These are phyloP conservation scores for Caenorhabditis panamensis DNA, from an alignment of 2,888 invertebrate genomes.

Conservation along the genomic window DNA sequence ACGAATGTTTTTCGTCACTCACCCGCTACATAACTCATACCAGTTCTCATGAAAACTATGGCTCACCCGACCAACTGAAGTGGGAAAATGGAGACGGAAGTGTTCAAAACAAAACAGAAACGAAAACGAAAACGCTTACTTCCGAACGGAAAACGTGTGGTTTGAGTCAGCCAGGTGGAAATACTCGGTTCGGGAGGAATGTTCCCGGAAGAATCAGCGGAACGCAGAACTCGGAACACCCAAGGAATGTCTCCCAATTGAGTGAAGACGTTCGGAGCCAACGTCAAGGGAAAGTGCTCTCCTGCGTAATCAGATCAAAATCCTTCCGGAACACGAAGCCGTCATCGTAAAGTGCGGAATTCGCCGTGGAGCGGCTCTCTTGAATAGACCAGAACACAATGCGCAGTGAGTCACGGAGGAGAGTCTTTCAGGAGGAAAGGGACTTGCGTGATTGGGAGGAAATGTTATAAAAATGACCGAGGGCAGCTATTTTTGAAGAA, in stretches of 20 bases:
- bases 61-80: not conserved
- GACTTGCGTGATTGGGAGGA: not conserved
- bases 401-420: not conserved
- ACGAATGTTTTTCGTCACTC: too few relatives aligned
- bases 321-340: not conserved
- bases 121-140: not conserved
- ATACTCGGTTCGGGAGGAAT: too few relatives aligned
- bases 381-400: not conserved
- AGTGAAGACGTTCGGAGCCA: not conserved
- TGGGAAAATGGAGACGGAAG: not conserved
- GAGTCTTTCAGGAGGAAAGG: not conserved
- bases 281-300: not conserved
- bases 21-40: not conserved
- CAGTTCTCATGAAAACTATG: not conserved
- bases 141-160: not conserved
- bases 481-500: too few relatives aligned
- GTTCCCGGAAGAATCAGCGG: too few relatives aligned
- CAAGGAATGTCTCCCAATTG: too few relatives aligned
- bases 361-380: not conserved
- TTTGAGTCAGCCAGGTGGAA: not conserved
- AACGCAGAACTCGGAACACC: too few relatives aligned
- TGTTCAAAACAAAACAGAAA: constrained; percentile 10
- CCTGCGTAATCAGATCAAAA: not conserved
- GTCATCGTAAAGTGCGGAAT: not conserved
- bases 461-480: not conserved